Percentiles rank a stretch among this genome's conserved stretches.
Conservation (phyloP, 1,140 invertebrate genomes). For the Drosophila repleta region DNA sequence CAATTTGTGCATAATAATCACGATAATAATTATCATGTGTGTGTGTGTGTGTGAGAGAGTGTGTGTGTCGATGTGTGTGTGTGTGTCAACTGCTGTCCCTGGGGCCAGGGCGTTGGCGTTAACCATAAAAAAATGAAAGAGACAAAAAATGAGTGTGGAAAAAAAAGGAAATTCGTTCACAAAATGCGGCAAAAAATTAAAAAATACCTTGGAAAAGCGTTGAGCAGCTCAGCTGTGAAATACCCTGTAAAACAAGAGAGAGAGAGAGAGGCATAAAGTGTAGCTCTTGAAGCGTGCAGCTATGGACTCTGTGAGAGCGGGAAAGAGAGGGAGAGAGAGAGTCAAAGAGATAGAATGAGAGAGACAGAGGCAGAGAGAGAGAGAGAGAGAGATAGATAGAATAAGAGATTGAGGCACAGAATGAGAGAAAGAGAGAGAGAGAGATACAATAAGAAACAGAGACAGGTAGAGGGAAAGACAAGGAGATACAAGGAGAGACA, state of each 20-base stretch:
- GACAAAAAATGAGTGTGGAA: slow-evolving; percentile 16
- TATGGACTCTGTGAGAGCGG: background rate
- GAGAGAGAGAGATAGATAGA: no score
- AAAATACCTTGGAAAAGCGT: slow-evolving; percentile 23
- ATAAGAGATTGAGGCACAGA: no score
- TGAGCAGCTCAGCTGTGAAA: background rate
- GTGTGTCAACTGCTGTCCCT: slow-evolving; percentile 40
- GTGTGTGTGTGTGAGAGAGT: slow-evolving; percentile 6
- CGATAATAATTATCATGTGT: slow-evolving; percentile 70
- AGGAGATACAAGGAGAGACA: no score
- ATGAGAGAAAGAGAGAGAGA: no score
- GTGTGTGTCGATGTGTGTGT: slow-evolving; percentile 9
- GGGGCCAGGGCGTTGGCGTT: slow-evolving; percentile 70
- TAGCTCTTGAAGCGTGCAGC: background rate
- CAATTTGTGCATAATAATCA: slow-evolving; percentile 79
- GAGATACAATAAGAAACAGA: no score
- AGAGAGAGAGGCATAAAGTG: background rate
- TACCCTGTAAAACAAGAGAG: background rate
- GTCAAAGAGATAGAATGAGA: no score
- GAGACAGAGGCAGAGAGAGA: no score
- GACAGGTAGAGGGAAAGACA: no score
- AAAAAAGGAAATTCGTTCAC: slow-evolving; percentile 37
- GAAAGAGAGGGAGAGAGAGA: no score
- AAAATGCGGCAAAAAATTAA: slow-evolving; percentile 43
- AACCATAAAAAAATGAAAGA: slow-evolving; percentile 27